Evolutionary conservation across 1,140 invertebrate genomes (phyloP).

Genomic region (Argopecten irradians): DNA sequence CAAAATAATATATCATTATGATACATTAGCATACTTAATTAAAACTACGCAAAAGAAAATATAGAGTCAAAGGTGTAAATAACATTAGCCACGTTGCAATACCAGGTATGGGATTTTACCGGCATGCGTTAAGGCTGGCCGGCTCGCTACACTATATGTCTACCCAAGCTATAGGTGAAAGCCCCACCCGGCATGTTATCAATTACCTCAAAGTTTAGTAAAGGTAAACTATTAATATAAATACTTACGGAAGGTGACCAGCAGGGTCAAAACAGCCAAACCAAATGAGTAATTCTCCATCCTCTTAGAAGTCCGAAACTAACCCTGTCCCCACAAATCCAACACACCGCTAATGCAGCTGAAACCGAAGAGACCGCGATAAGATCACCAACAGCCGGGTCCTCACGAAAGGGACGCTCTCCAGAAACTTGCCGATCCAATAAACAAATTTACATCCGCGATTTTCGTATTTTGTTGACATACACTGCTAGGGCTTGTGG

Average conservation of each 20-base stretch:
- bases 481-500: background rate
- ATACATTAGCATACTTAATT: background rate
- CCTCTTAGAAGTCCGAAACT: background rate
- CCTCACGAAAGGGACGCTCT: background rate
- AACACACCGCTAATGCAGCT: background rate
- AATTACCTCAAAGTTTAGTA: background rate
- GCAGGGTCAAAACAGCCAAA: background rate
- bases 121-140: background rate
- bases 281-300: background rate
- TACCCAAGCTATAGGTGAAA: background rate
- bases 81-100: background rate
- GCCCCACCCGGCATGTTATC: background rate
- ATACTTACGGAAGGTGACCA: background rate
- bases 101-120: background rate
- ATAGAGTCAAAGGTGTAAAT: background rate
- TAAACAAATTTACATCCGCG: constrained; percentile 11
- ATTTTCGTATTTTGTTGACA: background rate
- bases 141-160: background rate
- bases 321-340: background rate
- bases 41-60: background rate
- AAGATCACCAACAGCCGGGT: constrained; percentile 7
- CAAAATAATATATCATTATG: background rate
- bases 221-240: background rate
- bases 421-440: background rate
- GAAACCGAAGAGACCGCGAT: background rate